These are phyloP conservation scores for Hybos culiciformis DNA, from an alignment of 2,888 invertebrate genomes.

Conservation along the genomic window DNA sequence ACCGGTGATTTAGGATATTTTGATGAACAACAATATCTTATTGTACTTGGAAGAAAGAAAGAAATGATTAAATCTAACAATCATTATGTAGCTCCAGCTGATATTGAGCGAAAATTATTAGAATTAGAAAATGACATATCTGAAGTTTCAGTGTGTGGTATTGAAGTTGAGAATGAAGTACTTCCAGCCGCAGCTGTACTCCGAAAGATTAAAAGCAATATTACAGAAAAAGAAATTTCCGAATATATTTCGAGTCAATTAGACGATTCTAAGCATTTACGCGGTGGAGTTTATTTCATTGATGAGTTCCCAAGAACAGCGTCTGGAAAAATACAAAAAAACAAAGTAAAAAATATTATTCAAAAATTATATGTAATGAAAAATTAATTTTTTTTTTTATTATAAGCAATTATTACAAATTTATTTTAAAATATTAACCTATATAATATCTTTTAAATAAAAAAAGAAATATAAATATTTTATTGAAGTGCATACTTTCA, in stretches of 20 bases:
- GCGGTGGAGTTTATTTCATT: constrained; percentile 30
- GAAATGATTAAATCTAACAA: constrained; percentile 28
- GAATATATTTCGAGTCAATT: constrained; percentile 26
- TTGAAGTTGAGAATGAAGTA: constrained; percentile 27
- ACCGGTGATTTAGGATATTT: constrained; percentile 33
- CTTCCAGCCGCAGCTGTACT: constrained; percentile 29
- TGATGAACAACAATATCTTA: constrained; percentile 27
- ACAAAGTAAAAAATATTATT: constrained; percentile 21
- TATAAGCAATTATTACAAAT: no score
- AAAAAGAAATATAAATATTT: no score
- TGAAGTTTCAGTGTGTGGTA: constrained; percentile 27
- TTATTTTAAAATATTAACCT: no score
- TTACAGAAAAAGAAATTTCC: constrained; percentile 25
- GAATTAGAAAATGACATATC: constrained; percentile 25
- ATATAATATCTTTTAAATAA: no score
- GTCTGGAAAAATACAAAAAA: constrained; percentile 26
- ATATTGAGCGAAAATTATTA: constrained; percentile 27
- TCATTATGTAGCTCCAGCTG: constrained; percentile 26
- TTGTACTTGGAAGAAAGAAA: constrained; percentile 25
- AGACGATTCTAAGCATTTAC: constrained; percentile 24
- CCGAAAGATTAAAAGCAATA: constrained; percentile 19
- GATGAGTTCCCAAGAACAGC: constrained; percentile 25
- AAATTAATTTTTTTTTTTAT: no score
- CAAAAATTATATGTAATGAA: not conserved
- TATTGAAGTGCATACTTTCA: no score